Percentiles rank a stretch among this genome's conserved stretches.
phyloP scores from a whole-genome alignment of 2,888 invertebrate species.

The Stenoptilia bipunctidactyla region DNA sequence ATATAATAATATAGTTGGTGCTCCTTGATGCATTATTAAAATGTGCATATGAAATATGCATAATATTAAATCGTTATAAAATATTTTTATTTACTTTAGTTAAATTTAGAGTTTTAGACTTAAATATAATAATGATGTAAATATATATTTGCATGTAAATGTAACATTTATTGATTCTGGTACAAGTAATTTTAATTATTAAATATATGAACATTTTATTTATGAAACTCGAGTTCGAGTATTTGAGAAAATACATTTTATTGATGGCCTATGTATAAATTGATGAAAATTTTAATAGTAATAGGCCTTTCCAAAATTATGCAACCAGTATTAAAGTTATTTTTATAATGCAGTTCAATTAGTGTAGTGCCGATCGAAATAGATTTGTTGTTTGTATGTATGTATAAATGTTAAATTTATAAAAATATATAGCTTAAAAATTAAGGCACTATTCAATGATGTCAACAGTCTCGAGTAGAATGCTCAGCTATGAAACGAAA shows the following conservation, averaged over 20 bases:
- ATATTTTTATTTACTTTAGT: conserved; percentile 25
- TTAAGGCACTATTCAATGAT: not conserved
- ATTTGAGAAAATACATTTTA: too few species aligned
- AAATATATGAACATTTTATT: too few species aligned
- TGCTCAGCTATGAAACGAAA: too few species aligned
- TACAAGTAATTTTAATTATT: not conserved
- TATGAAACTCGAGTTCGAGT: too few species aligned
- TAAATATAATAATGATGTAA: not conserved
- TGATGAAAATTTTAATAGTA: too few species aligned
- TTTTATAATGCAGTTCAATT: too few species aligned
- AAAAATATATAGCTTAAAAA: not conserved
- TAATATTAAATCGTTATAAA: conserved; percentile 12
- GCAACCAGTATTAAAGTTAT: conserved; percentile 34
- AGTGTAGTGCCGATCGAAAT: too few species aligned
- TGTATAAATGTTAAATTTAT: conserved; percentile 7
- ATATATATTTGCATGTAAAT: not conserved
- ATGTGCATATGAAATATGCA: conserved; percentile 46
- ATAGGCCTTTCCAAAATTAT: conserved; percentile 23
- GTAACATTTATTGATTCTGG: not conserved
- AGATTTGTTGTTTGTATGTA: conserved; percentile 6
- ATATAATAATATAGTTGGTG: conserved; percentile 31
- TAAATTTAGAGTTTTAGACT: not conserved
- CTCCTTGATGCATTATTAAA: conserved; percentile 24
- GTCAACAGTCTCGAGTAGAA: too few species aligned
- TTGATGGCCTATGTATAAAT: too few species aligned